Evolutionary conservation across 2,797 vertebrate genomes (phyloP).

Genomic region (Urosaurus nigricauda): DNA sequence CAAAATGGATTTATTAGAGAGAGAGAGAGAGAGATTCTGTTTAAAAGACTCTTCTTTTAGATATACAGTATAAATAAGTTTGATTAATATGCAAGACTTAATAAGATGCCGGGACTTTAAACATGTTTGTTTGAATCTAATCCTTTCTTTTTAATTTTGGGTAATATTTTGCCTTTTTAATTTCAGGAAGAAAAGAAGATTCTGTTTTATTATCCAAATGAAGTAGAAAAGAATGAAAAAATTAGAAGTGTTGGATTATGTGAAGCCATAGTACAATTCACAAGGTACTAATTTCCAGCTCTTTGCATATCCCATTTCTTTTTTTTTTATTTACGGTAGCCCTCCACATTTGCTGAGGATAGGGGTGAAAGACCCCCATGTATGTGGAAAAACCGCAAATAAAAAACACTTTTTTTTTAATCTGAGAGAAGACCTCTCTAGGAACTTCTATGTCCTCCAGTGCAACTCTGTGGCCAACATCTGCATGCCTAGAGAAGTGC

Average conservation of each 20-base stretch:
- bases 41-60: not conserved
- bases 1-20: not conserved
- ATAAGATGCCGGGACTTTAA: not conserved
- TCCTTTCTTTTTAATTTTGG: conserved; percentile 1
- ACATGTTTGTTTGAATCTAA: not conserved
- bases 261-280: conserved; percentile 99
- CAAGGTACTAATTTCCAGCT: conserved; percentile 83
- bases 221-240: conserved; percentile 98
- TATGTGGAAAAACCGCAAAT: too few relatives aligned
- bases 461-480: too few relatives aligned
- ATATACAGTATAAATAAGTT: not conserved
- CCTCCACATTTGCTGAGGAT: too few relatives aligned
- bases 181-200: conserved; percentile 98
- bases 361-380: too few relatives aligned
- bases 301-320: not conserved
- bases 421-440: too few relatives aligned
- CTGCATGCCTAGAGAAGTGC: too few relatives aligned
- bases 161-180: conserved; percentile 43
- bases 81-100: not conserved
- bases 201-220: conserved; percentile 97
- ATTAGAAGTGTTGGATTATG: conserved; percentile 98
- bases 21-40: not conserved
- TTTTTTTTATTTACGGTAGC: not conserved
- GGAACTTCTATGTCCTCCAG: too few relatives aligned
- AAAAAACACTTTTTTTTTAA: too few relatives aligned